Evolutionary conservation across 2,888 invertebrate genomes (phyloP), one percentile per base, ranked within the genome.

Genomic region (Cryptocephalus moraei): DNA sequence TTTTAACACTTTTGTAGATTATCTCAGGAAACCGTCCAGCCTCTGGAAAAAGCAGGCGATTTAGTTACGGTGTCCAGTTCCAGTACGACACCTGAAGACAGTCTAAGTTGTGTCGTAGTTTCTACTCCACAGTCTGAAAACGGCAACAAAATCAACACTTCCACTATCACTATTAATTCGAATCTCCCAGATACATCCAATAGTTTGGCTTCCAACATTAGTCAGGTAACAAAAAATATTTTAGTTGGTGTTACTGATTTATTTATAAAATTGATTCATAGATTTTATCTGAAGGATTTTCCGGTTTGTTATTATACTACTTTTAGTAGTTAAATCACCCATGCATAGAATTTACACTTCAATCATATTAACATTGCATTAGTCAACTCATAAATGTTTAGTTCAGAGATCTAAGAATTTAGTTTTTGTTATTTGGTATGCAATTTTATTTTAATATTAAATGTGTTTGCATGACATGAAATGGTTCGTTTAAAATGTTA

Each of bases 181-280:
- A 75, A 76, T 49, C 64, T 72, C 59, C 75, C 77, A 40, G 78
- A 81, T 62, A 71, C 76, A 50, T 81, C 81, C n/a, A 87, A 87
- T 70, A 85, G 86, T 59, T 72, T 87, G 56, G 82, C 82, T 1
- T 80, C 84, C 34, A 81, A 82, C 54, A 80, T 85, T 43, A 86
- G 84, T 46, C 84, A 84, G 62, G 86, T 70, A 55, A 54, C n/a
- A 56, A 10, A 42, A 34, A 34, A 43, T 8, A 40, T 36, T 36
- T 36, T n/a, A 9, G 1, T 47, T 44, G n/a, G n/a, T n/a, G n/a
- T n/a, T n/a, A n/a, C n/a, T 34, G 8, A 34, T 33, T 39, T 14
- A 33, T 43, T 34, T 34, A 34, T n/a, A n/a, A 22, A 22, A 22
- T 22, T 22, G 22, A 22, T 22, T 22, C 22, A 4, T 22, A 22